Evolutionary conservation across 2,113 vertebrate species (phyloP).

Genomic region (Anser brachyrhynchus): DNA sequence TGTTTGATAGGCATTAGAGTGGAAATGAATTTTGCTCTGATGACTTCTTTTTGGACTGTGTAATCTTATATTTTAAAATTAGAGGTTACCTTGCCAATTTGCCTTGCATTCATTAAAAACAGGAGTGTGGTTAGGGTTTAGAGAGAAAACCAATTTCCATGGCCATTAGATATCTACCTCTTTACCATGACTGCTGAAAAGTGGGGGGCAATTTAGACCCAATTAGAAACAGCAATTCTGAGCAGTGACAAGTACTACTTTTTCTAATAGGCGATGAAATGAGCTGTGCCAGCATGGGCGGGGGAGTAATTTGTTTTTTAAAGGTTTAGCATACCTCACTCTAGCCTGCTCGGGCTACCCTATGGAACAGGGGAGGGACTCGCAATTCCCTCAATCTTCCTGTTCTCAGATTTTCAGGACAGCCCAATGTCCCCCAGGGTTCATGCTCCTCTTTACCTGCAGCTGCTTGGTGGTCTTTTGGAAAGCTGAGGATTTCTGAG

Average conservation of each 20-base stretch:
- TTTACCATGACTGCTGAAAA: background rate
- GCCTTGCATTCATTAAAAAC: background rate
- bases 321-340: background rate
- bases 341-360: accelerated
- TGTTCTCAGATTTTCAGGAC: background rate
- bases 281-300: background rate
- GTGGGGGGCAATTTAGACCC: background rate
- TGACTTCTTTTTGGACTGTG: background rate
- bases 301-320: background rate
- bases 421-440: background rate
- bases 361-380: background rate
- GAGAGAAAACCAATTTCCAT: background rate
- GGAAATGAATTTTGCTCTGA: background rate
- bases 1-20: background rate
- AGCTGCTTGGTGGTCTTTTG: background rate
- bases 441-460: background rate
- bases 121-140: background rate
- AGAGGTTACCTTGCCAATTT: background rate
- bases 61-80: background rate
- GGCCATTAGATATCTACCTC: background rate
- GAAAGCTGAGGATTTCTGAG: background rate
- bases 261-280: background rate
- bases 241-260: background rate
- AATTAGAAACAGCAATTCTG: constrained; percentile 21
- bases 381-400: background rate